A percentile compares a stretch with the other conserved stretches of the same genome.
phyloP scores from a whole-genome alignment of 35 echinoderm and acorn worm genomes.

The Amphiura filiformis region DNA sequence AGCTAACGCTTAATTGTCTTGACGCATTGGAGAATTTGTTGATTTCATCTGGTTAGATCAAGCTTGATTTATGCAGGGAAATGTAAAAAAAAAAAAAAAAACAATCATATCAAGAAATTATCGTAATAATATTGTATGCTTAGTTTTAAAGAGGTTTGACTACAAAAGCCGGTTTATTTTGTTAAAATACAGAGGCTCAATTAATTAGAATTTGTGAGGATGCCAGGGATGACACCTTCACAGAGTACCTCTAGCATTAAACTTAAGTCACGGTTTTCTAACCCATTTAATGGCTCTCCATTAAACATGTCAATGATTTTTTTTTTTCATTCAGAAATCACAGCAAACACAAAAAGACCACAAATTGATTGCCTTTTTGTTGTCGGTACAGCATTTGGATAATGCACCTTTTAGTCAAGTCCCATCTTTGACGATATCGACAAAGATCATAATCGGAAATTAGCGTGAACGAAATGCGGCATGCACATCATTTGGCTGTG shows the following conservation, averaged over 20 bases:
- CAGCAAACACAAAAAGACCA: neutral
- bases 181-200: too few species aligned
- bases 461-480: neutral
- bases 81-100: neutral
- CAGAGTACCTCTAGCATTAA: too few species aligned
- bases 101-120: too few species aligned
- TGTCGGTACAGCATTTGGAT: neutral
- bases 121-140: too few species aligned
- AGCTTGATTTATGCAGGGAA: neutral
- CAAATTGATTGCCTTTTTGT: neutral
- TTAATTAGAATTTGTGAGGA: too few species aligned
- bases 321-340: neutral
- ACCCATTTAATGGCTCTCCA: neutral
- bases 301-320: neutral
- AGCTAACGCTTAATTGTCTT: neutral
- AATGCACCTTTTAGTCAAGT: constrained; percentile 3
- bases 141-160: too few species aligned
- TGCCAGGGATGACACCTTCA: too few species aligned
- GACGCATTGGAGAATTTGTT: neutral
- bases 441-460: neutral
- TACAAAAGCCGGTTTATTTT: too few species aligned
- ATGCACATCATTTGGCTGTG: neutral
- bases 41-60: constrained; percentile 2
- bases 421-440: neutral
- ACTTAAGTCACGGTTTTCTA: too few species aligned